A percentile compares a stretch with the other conserved stretches of the same genome.
Evolutionary conservation across 2,113 vertebrate species (phyloP).

Genomic region (Tiliqua scincoides): DNA sequence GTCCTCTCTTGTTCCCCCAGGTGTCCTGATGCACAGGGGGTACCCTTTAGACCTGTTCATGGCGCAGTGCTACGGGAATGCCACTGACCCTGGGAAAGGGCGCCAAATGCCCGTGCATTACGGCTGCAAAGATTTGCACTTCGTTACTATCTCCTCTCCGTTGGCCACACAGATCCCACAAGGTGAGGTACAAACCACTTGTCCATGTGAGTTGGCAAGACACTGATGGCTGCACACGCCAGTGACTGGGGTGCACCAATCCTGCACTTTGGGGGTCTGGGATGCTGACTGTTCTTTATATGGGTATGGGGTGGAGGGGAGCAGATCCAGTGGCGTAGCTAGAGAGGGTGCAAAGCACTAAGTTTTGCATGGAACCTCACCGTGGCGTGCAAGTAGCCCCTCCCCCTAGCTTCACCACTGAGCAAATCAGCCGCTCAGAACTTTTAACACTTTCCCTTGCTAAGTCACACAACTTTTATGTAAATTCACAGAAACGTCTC

Average conservation of each 20-base stretch:
- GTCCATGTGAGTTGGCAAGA: no score
- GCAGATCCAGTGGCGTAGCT: background rate
- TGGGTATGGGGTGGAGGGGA: background rate
- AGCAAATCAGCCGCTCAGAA: no score
- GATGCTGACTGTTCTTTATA: background rate
- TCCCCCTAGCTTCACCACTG: no score
- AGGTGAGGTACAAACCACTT: slow-evolving; percentile 76
- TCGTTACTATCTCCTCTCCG: slow-evolving; percentile 93
- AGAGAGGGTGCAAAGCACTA: no score
- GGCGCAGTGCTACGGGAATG: slow-evolving; percentile 92
- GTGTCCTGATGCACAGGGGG: slow-evolving; percentile 90
- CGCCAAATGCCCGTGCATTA: slow-evolving; percentile 97
- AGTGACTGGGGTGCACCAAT: background rate
- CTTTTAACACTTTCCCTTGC: background rate
- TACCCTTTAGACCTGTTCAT: slow-evolving; percentile 92
- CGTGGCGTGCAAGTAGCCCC: no score
- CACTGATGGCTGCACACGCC: background rate
- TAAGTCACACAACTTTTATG: background rate
- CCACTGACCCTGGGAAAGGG: slow-evolving; percentile 85
- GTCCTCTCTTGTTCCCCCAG: slow-evolving; percentile 59
- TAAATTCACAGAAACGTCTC: no score
- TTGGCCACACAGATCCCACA: slow-evolving; percentile 94
- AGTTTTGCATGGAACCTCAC: no score
- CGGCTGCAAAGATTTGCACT: slow-evolving; percentile 85
- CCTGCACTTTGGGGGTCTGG: background rate